Base-by-base conservation (phyloP, 2,797 vertebrate genomes). In the Ataeniobius toweri region DNA sequence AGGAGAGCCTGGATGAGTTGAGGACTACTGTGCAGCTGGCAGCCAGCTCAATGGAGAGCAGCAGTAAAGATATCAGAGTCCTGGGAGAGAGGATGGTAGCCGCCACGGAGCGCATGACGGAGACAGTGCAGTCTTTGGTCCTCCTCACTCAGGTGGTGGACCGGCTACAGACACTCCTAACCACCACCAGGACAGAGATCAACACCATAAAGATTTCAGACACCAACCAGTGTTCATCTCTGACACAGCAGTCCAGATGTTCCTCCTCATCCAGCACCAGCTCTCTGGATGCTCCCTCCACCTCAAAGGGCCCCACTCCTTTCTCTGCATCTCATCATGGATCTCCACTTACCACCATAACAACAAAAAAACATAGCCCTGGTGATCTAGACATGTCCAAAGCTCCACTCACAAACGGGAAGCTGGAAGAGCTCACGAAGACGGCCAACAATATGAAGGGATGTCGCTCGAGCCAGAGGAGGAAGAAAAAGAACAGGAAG, bases 1-100 rank as follows among this genome's bases (percentile, higher is more conserved):
- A 92, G 84, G 92, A 93, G 87, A 92, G 91, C 71, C 87, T 94
- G 86, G 92, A 94, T 0, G 91, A 94, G 79, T 80, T 95, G 78
- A 76, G 88, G 78, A 87, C 75, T 0, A 88, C 90, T 0, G 89
- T 94, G 74, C 83, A 88, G 72, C 83, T 91, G 70, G 94, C 93
- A 0, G 86, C 93, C 75, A 90, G 80, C 83, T 90, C 89, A 71
- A 92, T 95, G 92, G 89, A 94, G 83, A 92, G 22, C 89, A 94
- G 92, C 89, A 90, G 91, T 74, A 91, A 88, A 55, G 92, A 94
- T 75, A 88, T 95, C 53, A 80, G 88, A 78, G 69, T 89, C 18
- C 89, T 94, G 1, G 93, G 93, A 13, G 86, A 93, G 73, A 93
- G 85, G 89, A 94, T 95, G 93, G 88, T 89, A 0, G 80, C 86